Base-by-base conservation (phyloP, 2,113 vertebrate species). In the Catagonus wagneri region DNA sequence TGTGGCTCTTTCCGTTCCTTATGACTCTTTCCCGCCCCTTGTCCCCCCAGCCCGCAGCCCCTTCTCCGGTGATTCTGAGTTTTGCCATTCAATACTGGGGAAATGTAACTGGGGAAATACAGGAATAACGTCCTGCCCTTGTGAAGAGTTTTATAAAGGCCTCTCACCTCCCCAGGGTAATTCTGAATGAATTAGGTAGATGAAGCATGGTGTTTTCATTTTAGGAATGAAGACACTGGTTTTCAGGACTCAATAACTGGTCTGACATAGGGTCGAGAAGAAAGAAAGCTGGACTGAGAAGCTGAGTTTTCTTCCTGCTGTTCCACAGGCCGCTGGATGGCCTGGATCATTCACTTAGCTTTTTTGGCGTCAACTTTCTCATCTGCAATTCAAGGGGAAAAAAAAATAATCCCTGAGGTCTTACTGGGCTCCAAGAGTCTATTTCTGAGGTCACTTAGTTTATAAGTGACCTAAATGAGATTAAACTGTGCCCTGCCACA, bases 1-100 rank as follows among this genome's bases (percentile, higher is more conserved):
- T 95, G 92, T 19, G 44, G 34, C 66, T 88, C 65, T 88, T 88
- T 66, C 60, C 75, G 61, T 56, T 84, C 34, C 88, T 84, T 68
- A n/a, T 79, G 54, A 36, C 29, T 83, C 17, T 17, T 54, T 34
- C 32, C 36, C 4, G 17, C 63, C 34, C 13, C 27, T 12, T 7
- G n/a, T 10, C 8, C 25, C 54, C 50, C 19, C 11, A 22, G 20
- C 15, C 34, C 52, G 11, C 4, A 9, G 34, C 14, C 15, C 52
- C 52, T 60, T 23, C 54, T 12, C 65, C 66, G 6, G 69, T 93
- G 83, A 83, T 71, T 71, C 32, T 36, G 56, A 90, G n/a, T 71
- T 88, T 88, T 61, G 87, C 25, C 56, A 22, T 25, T 75, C 12
- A n/a, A 12, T 39, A 25, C 20, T 56, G 63, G 23, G 65, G 29